These are phyloP conservation scores for Cryptocephalus moraei DNA, from an alignment of 2,888 invertebrate genomes.

Conservation along the genomic window DNA sequence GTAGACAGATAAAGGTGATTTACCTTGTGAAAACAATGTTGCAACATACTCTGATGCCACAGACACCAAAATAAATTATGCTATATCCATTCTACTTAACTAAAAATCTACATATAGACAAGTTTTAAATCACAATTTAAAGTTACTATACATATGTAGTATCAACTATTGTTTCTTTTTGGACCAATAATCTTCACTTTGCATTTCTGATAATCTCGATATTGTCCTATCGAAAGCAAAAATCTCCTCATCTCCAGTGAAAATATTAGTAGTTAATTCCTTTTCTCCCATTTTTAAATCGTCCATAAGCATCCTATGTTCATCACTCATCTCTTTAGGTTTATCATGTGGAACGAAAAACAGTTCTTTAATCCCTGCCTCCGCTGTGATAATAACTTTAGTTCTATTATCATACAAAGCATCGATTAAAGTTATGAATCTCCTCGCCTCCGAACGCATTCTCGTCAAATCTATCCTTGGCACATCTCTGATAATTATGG, in stretches of 20 bases:
- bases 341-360: slow-evolving; percentile 48
- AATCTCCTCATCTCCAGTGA: slow-evolving; percentile 95
- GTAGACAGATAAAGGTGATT: no score
- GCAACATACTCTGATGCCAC: no score
- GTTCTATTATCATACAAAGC: slow-evolving; percentile 92
- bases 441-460: slow-evolving; percentile 75
- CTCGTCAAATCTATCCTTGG: slow-evolving; percentile 66
- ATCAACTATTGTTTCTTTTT: slow-evolving; percentile 30
- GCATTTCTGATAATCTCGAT: slow-evolving; percentile 93
- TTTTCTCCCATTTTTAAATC: slow-evolving; percentile 77
- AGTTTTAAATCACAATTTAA: neutral
- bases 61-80: no score
- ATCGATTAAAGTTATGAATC: slow-evolving; percentile 95
- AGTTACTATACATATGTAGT: slow-evolving; percentile 1
- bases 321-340: slow-evolving; percentile 45
- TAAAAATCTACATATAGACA: no score
- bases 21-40: no score
- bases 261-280: slow-evolving; percentile 73
- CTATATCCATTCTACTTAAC: no score
- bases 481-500: slow-evolving; percentile 82
- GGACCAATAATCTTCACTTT: slow-evolving; percentile 84
- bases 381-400: slow-evolving; percentile 75
- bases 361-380: slow-evolving; percentile 63
- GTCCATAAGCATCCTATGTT: slow-evolving; percentile 85
- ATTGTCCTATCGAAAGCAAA: slow-evolving; percentile 94